A percentile compares a stretch with the other conserved stretches of the same genome.
Conservation (phyloP, 2,113 vertebrate genomes). For the Myotis lucifugus region DNA sequence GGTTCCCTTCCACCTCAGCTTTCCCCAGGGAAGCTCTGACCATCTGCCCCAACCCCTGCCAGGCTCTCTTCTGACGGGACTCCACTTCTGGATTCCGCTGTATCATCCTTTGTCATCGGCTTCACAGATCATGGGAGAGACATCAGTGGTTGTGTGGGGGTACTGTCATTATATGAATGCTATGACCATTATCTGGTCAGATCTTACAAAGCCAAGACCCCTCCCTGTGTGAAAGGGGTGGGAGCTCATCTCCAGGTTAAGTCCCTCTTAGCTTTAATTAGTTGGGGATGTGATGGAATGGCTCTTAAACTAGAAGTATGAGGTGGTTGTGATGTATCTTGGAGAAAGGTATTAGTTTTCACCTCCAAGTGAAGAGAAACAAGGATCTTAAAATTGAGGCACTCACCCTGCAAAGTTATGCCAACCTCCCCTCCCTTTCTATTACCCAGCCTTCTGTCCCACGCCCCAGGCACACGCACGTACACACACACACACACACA, state of each 20-base stretch:
- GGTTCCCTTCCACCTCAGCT: neutral
- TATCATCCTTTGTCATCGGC: neutral
- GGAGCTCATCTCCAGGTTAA: neutral
- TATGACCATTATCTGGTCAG: neutral
- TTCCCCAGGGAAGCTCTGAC: neutral
- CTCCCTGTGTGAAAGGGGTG: neutral
- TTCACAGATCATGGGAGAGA: neutral
- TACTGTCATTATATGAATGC: neutral
- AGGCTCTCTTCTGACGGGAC: neutral
- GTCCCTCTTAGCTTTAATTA: neutral
- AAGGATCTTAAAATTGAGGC: neutral
- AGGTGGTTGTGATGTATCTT: neutral
- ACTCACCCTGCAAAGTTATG: neutral
- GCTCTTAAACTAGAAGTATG: neutral
- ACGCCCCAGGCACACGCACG: fast-evolving
- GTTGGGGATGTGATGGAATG: neutral
- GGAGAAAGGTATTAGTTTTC: neutral
- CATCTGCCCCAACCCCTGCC: neutral
- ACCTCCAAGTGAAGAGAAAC: constrained; percentile 11
- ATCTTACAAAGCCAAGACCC: neutral
- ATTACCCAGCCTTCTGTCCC: neutral
- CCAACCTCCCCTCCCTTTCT: neutral
- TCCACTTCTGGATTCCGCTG: neutral
- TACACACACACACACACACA: neutral
- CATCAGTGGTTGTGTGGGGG: neutral